Evolutionary conservation across 2,113 vertebrate species (phyloP).

Genomic region (Abramis brama): DNA sequence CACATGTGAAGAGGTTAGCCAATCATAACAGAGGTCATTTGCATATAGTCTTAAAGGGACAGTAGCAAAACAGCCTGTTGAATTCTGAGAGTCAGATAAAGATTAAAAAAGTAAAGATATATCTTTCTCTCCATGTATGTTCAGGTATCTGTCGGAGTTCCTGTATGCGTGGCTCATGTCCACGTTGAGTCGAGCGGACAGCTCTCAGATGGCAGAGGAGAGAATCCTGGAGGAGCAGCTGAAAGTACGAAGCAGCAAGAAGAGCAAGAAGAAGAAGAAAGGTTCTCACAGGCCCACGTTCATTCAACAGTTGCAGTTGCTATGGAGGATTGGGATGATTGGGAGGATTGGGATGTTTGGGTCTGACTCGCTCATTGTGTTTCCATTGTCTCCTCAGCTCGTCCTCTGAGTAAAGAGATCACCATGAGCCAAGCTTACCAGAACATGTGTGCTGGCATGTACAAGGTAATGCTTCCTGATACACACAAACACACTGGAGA

Average conservation of each 20-base stretch:
- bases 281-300: slow-evolving; percentile 64
- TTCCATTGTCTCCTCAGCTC: slow-evolving; percentile 76
- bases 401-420: slow-evolving; percentile 94
- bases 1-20: not conserved
- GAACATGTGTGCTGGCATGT: slow-evolving; percentile 99
- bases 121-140: not conserved
- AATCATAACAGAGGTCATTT: not conserved
- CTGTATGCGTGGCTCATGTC: slow-evolving; percentile 99
- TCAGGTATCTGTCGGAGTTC: slow-evolving; percentile 96
- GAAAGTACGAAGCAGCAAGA: slow-evolving; percentile 97
- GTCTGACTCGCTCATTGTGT: not conserved
- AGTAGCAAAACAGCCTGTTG: not conserved
- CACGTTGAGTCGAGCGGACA: slow-evolving; percentile 94
- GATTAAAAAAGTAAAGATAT: not conserved
- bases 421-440: slow-evolving; percentile 98
- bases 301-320: not conserved
- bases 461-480: slow-evolving; percentile 82
- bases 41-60: not conserved
- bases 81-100: not conserved
- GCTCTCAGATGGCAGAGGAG: slow-evolving; percentile 97
- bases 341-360: slow-evolving; percentile 9
- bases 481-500: not conserved
- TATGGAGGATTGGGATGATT: slow-evolving; percentile 17
- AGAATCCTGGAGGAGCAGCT: slow-evolving; percentile 95
- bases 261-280: slow-evolving; percentile 99